Evolutionary conservation across 2,888 invertebrate species (phyloP).

Genomic region (Shargacucullia verbasci): DNA sequence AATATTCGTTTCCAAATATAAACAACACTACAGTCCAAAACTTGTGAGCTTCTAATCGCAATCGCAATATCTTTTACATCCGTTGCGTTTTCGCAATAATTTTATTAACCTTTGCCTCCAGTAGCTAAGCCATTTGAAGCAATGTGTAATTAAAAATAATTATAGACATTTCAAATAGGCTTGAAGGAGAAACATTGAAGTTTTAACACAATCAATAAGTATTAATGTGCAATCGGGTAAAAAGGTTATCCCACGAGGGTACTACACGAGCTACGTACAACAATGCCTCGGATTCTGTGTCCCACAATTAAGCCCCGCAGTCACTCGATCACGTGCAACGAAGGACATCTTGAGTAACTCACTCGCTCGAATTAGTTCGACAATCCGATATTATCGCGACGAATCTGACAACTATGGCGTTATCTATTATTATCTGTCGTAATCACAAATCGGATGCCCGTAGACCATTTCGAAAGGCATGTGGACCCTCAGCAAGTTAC

Average conservation of each 20-base stretch:
- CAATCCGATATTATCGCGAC: slow-evolving; percentile 62
- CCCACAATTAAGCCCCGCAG: slow-evolving; percentile 54
- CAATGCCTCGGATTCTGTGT: slow-evolving; percentile 57
- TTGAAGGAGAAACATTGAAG: slow-evolving; percentile 37
- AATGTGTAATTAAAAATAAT: slow-evolving; percentile 45
- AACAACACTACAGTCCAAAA: slow-evolving; percentile 18
- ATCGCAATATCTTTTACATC: slow-evolving; percentile 27
- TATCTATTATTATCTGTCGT: slow-evolving; percentile 59
- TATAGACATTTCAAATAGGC: slow-evolving; percentile 28
- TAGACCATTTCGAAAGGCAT: slow-evolving; percentile 68
- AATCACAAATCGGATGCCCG: slow-evolving; percentile 61
- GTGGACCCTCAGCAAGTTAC: slow-evolving; percentile 54
- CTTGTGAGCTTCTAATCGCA: slow-evolving; percentile 25
- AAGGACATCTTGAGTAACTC: slow-evolving; percentile 68
- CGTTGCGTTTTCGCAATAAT: slow-evolving; percentile 28
- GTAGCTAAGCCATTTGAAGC: slow-evolving; percentile 28
- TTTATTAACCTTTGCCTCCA: slow-evolving; percentile 26
- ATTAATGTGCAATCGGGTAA: slow-evolving; percentile 49
- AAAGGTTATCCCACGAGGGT: slow-evolving; percentile 62
- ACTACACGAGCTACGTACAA: slow-evolving; percentile 24
- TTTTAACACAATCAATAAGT: slow-evolving; percentile 44
- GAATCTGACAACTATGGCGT: slow-evolving; percentile 53
- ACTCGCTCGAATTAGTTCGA: slow-evolving; percentile 59
- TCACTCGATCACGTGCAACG: slow-evolving; percentile 56
- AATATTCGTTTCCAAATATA: slow-evolving; percentile 29